Conservation (phyloP, 2,888 invertebrate genomes). For the Ormia ochracea region DNA sequence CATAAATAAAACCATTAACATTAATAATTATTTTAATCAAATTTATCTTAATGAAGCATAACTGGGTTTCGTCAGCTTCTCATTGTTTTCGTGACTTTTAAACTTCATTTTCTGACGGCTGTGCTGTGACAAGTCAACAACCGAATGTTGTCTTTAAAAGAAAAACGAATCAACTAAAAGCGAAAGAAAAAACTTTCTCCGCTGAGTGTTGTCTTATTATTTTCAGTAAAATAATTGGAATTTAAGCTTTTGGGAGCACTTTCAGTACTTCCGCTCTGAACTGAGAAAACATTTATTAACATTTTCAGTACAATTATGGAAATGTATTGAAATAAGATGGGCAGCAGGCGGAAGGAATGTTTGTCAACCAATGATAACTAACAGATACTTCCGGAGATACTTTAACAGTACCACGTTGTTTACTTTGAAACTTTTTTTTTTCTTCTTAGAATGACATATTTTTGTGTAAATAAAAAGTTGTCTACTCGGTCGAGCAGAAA, state of each 20-base stretch:
- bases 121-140: background rate
- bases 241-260: slow-evolving; percentile 57
- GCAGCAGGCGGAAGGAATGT: background rate
- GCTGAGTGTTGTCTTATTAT: slow-evolving; percentile 33
- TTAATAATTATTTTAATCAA: no score
- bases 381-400: background rate
- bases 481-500: background rate
- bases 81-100: slow-evolving; percentile 22
- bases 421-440: background rate
- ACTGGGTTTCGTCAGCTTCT: no score
- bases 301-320: slow-evolving; percentile 60
- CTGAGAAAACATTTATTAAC: slow-evolving; percentile 54
- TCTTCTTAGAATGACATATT: background rate
- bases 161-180: background rate
- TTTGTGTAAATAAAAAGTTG: background rate
- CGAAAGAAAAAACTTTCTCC: slow-evolving; percentile 14
- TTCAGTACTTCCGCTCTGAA: slow-evolving; percentile 56
- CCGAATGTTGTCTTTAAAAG: background rate
- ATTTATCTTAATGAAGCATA: no score
- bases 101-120: background rate
- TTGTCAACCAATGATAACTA: background rate
- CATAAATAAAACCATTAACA: no score
- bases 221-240: slow-evolving; percentile 47
- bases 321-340: slow-evolving; percentile 41
- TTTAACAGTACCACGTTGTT: background rate